These are phyloP conservation scores for Mycteria americana DNA, from an alignment of 2,797 vertebrate genomes.

Conservation along the genomic window DNA sequence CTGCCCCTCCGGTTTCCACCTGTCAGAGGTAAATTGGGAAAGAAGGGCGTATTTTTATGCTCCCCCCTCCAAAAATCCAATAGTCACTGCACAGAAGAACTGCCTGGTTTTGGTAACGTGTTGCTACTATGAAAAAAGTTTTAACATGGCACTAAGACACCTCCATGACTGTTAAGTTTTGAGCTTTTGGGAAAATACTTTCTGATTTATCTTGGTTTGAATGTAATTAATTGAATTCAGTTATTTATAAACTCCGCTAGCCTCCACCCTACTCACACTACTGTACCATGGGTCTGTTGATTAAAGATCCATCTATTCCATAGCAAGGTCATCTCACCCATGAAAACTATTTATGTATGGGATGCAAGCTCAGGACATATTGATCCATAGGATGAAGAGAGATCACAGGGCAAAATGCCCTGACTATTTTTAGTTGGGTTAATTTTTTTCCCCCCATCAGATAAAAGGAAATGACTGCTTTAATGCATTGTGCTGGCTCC, in stretches of 20 bases:
- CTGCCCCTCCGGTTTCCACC: background rate
- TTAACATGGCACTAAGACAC: background rate
- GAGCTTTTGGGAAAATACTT: background rate
- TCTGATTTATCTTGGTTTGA: background rate
- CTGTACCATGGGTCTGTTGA: background rate
- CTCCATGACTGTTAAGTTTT: background rate
- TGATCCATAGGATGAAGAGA: slow-evolving; percentile 53
- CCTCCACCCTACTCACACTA: background rate
- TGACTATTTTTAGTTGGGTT: slow-evolving; percentile 68
- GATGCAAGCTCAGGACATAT: slow-evolving; percentile 53
- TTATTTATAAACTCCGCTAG: slow-evolving; percentile 25
- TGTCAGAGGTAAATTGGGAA: background rate
- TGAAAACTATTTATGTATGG: slow-evolving; percentile 50
- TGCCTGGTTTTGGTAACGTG: background rate
- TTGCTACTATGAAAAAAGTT: background rate
- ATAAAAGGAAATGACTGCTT: slow-evolving; percentile 26
- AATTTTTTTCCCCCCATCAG: background rate
- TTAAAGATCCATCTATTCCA: slow-evolving; percentile 28
- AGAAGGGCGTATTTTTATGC: background rate
- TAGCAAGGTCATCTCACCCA: slow-evolving; percentile 35
- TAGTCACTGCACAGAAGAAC: background rate
- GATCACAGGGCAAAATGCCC: slow-evolving; percentile 60
- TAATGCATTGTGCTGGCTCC: slow-evolving; percentile 7
- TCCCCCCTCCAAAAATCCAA: background rate
- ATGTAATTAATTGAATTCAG: background rate